phyloP scores from a whole-genome alignment of 2,888 invertebrate genomes.

The Tenthredo amoena region DNA sequence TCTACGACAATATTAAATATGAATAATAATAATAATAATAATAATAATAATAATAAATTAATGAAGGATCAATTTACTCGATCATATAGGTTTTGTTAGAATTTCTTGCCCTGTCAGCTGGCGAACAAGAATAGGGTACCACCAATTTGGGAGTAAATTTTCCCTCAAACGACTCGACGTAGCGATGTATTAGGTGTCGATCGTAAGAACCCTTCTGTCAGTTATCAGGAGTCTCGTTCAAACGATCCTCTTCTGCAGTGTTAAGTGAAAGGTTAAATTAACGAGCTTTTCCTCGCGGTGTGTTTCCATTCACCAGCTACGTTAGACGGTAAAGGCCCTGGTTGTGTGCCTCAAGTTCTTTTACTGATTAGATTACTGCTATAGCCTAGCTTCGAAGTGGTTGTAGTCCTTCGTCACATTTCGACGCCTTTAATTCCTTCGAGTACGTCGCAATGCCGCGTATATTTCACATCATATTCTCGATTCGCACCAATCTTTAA shows the following conservation, averaged over 20 bases:
- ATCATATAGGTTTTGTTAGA: not conserved
- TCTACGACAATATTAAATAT: not conserved
- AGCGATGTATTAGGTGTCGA: slow-evolving; percentile 9
- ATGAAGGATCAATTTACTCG: not conserved
- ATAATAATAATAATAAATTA: not conserved
- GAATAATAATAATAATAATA: not conserved
- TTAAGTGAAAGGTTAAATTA: slow-evolving; percentile 42
- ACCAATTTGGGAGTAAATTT: not conserved
- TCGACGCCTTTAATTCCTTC: not conserved
- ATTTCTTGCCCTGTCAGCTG: not conserved
- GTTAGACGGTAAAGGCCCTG: not conserved
- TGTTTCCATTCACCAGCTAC: slow-evolving; percentile 10
- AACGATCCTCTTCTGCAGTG: slow-evolving; percentile 9
- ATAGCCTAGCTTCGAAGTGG: slow-evolving; percentile 9
- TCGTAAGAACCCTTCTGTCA: slow-evolving; percentile 13
- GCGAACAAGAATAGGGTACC: not conserved
- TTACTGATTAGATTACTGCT: slow-evolving; percentile 27
- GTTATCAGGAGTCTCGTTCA: slow-evolving; percentile 26
- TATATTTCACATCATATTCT: not conserved
- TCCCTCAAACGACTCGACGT: not conserved
- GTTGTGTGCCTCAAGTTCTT: slow-evolving; percentile 23
- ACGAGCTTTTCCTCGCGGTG: slow-evolving; percentile 34
- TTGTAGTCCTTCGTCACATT: not conserved
- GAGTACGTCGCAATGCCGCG: not conserved
- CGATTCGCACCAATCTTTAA: not conserved